Base-by-base conservation (phyloP, 1,140 invertebrate genomes). In the Mya arenaria region DNA sequence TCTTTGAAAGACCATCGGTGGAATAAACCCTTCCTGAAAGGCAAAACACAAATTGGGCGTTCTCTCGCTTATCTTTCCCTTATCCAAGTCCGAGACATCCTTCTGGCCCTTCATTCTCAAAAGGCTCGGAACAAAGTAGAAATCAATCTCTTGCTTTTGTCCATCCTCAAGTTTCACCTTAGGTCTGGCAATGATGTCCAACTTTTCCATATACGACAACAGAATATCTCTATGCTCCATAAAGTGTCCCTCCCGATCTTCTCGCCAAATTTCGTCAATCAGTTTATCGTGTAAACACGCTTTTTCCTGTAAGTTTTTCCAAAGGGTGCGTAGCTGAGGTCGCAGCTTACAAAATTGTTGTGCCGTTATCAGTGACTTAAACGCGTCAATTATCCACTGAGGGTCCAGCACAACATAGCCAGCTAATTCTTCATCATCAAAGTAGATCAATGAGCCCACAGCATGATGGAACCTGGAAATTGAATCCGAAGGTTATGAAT, bases 381-480 rank as follows among this genome's bases (percentile, higher is more conserved):
- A 82, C 15, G 79, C 68, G 30, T 82, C 69, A 13, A 82, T 82
- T 28, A 82, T 82, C 79, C 79, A 82, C 41, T 82, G 79, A 1
- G 68, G 68, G 41, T 82, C 69, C 1, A 82, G 60, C 1, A 82
- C 69, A 30, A 82, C 71, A 0, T 32, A 55, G 44, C 48, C 69
- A 4, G 41, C 37, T 23, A 82, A 28, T 66, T 74, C 68, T 25
- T 80, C 77, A n/a, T 80, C 77, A 2, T 82, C 79, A 30, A 48
- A 73, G 69, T 82, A 82, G 17, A 82, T 74, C 6, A 82, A 32
- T 28, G 36, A 36, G 0, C 79, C 79, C 0, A 82, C 60, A 17
- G 71, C 71, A 74, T 82, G 68, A 17, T 82, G 79, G 69, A 73
- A 82, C 36, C 77, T 80, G 36, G 28, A 39, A 68, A 36, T 36